Conservation (phyloP, 2,888 invertebrate species). For the Subacronicta megacephala region DNA sequence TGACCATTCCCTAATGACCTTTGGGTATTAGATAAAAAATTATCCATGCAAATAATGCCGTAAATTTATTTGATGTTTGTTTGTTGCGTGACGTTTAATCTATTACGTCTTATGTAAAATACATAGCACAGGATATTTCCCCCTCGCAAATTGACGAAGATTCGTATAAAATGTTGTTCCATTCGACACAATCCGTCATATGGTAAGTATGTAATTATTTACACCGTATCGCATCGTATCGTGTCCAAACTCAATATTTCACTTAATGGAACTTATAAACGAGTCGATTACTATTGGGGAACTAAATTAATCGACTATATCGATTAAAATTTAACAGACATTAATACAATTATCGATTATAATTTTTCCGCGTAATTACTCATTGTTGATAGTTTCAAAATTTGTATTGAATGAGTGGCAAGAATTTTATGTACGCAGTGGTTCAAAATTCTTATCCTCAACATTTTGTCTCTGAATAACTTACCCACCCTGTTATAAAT, state of each 20-base stretch:
- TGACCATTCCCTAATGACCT: slow-evolving; percentile 62
- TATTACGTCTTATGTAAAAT: slow-evolving; percentile 22
- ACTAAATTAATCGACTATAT: slow-evolving; percentile 48
- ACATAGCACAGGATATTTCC: slow-evolving; percentile 14
- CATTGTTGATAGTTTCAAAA: slow-evolving; percentile 40
- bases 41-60: slow-evolving; percentile 57
- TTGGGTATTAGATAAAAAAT: slow-evolving; percentile 53
- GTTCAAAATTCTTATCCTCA: slow-evolving; percentile 24
- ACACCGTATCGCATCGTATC: slow-evolving; percentile 36
- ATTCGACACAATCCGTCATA: slow-evolving; percentile 34
- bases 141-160: slow-evolving; percentile 35
- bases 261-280: slow-evolving; percentile 42
- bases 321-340: slow-evolving; percentile 50
- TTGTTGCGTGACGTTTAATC: slow-evolving; percentile 46
- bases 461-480: slow-evolving; percentile 4
- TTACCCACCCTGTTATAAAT: slow-evolving; percentile 36
- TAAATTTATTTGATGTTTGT: slow-evolving; percentile 43
- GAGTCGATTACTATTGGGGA: slow-evolving; percentile 48
- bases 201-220: slow-evolving; percentile 42
- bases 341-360: slow-evolving; percentile 48
- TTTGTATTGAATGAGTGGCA: slow-evolving; percentile 7
- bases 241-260: slow-evolving; percentile 54
- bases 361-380: slow-evolving; percentile 25
- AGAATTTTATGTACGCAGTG: slow-evolving; percentile 18
- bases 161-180: slow-evolving; percentile 14